Evolutionary conservation across 2,113 vertebrate genomes (phyloP).

Genomic region (Plecotus auritus): DNA sequence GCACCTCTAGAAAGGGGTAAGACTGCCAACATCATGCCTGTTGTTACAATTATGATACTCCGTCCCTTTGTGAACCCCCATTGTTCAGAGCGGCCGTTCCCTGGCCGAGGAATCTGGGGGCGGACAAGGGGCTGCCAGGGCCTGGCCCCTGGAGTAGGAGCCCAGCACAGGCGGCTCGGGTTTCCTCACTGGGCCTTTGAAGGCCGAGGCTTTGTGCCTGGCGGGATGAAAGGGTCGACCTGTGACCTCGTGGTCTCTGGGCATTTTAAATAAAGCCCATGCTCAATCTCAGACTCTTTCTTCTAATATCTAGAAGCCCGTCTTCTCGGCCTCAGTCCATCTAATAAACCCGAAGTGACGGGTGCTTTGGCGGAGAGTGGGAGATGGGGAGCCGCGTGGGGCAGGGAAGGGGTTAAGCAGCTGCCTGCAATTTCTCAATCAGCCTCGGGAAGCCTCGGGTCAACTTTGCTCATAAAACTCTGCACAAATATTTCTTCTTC

Average conservation of each 20-base stretch:
- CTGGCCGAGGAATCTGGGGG: background rate
- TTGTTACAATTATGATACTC: background rate
- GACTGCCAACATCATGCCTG: background rate
- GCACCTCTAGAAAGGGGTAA: conserved; percentile 51
- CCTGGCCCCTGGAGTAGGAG: background rate
- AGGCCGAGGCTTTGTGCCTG: background rate
- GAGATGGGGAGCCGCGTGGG: too few relatives aligned
- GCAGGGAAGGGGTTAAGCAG: conserved; percentile 81
- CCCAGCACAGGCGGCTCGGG: background rate
- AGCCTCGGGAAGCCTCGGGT: conserved; percentile 84
- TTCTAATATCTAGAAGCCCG: background rate
- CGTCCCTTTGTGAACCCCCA: background rate
- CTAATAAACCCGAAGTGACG: conserved; percentile 37
- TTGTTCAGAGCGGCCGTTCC: rapidly evolving
- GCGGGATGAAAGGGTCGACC: background rate
- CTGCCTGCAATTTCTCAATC: conserved; percentile 83
- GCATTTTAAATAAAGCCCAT: background rate
- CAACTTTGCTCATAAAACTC: conserved; percentile 89
- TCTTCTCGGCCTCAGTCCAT: conserved; percentile 12
- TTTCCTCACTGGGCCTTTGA: background rate
- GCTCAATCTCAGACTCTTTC: background rate
- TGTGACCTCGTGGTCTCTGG: background rate
- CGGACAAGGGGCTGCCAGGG: background rate
- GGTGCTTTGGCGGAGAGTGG: background rate
- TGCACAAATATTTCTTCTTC: conserved; percentile 87